phyloP scores from a whole-genome alignment of 2,797 vertebrate species.

The Dryobates pubescens region DNA sequence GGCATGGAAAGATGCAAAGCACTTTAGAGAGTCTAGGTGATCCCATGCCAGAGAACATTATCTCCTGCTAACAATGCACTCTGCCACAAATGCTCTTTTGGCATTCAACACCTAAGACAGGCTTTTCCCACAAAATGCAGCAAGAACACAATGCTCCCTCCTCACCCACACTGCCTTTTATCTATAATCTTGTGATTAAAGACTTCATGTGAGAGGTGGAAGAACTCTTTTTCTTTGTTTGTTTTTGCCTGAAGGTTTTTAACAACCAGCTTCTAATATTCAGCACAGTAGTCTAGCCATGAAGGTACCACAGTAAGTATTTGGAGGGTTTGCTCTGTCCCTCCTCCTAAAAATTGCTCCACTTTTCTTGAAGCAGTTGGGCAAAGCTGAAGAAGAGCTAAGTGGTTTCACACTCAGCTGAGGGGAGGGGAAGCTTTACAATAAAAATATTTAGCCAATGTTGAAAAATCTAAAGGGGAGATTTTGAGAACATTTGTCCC shows the following conservation, averaged over 20 bases:
- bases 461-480: neutral
- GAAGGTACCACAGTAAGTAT: neutral
- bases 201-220: neutral
- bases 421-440: neutral
- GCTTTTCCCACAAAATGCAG: constrained; percentile 13
- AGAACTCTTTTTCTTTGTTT: neutral
- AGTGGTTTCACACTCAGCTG: neutral
- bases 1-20: neutral
- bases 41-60: neutral
- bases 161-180: constrained; percentile 30
- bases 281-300: neutral
- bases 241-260: neutral
- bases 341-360: neutral
- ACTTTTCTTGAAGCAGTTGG: neutral
- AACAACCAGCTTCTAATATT: neutral
- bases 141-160: neutral
- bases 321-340: neutral
- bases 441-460: neutral
- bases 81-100: neutral
- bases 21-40: neutral
- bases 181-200: neutral
- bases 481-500: neutral
- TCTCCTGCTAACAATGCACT: neutral
- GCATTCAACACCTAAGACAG: neutral
- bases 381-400: neutral